phyloP scores from a whole-genome alignment of 2,113 vertebrate species.

The Prolemur simus region DNA sequence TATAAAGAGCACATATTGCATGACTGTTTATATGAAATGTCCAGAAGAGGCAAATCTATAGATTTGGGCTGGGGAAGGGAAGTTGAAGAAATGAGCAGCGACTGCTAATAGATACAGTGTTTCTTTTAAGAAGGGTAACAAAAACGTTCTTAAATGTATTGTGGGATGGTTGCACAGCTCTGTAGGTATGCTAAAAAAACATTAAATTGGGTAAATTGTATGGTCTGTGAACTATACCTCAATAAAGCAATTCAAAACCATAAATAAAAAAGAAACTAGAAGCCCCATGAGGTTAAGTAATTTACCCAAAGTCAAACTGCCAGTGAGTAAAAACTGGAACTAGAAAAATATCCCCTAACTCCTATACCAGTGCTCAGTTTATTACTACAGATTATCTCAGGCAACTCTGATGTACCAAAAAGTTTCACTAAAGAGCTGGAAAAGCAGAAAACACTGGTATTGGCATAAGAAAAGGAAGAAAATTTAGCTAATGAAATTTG shows the following conservation, averaged over 20 bases:
- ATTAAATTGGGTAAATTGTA: background rate
- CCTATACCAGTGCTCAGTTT: background rate
- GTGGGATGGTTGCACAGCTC: background rate
- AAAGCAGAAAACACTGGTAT: background rate
- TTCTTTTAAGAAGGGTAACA: background rate
- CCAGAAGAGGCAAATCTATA: background rate
- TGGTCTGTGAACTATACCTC: background rate
- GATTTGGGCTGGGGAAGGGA: background rate
- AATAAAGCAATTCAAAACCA: background rate
- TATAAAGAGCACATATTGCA: background rate
- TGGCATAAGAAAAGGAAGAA: background rate
- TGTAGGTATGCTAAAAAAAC: background rate
- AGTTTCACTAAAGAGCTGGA: background rate
- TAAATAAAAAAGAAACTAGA: background rate
- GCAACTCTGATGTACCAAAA: background rate
- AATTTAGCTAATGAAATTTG: constrained; percentile 10
- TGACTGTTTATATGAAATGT: background rate
- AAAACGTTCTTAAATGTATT: background rate
- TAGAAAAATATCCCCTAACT: background rate
- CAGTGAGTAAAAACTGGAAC: background rate
- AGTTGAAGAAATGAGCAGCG: background rate
- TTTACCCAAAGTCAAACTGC: background rate
- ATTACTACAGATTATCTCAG: background rate
- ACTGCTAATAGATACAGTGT: background rate
- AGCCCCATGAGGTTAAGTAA: background rate